Evolutionary conservation across 2,888 invertebrate species (phyloP), one percentile per base, ranked within the genome.

Genomic region (Timandra comae): DNA sequence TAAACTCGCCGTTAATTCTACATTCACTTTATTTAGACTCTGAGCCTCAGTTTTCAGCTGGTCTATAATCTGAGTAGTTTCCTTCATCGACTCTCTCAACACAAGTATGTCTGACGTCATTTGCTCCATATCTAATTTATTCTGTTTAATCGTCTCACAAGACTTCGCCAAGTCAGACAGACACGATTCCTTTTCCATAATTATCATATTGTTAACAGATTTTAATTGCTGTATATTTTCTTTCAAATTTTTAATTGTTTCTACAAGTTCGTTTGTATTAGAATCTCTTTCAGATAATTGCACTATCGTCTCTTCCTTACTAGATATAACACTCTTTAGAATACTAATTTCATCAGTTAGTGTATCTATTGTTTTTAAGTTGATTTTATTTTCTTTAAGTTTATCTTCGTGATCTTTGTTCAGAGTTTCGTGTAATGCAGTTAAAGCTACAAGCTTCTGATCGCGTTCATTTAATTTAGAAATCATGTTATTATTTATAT

Each of bases 41-140:
- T 69, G 61, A 1, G 65, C 56, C 33, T 87, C 77, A 1, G 42
- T 36, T 46, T 64, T 81, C 21, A 85, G 46, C 27, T 62, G 72
- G 2, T 79, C 70, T 35, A 76, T 70, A 2, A 63, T 44, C 6
- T 52, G 43, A 2, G 63, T 60, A 16, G 76, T 66, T 8, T 79
- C 68, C 27, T 71, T 72, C 0, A 76, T 50, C 1, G 71, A 59
- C 41, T 75, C 67, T 44, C 58, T 68, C n/a, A 84, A 48, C n/a
- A 63, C 45, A 7, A 72, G 35, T 36, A 76, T 65, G 34, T 84
- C 76, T 3, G 69, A 55, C 1, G 81, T 62, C 52, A 87, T 72
- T 11, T 57, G 61, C 20, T 76, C 70, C 12, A 87, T 44, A 31
- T 73, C 74, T 2, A 54, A 48, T 25, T 75, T 67, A 37, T 78